phyloP scores from a whole-genome alignment of 2,888 invertebrate genomes.

The Cheilosia impressa region DNA sequence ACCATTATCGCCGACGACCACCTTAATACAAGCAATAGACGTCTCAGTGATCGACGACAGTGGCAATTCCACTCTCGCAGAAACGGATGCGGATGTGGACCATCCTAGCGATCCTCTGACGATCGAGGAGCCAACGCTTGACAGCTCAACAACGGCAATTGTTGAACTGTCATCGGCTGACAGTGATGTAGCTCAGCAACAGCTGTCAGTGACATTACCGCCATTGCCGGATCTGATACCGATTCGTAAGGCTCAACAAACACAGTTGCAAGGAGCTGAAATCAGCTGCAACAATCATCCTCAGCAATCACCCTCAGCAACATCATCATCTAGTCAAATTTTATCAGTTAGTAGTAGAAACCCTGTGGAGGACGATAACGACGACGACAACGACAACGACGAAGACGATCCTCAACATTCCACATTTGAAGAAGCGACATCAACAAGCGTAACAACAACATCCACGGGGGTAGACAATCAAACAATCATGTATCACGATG shows the following conservation, averaged over 20 bases:
- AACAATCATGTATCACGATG: conserved; percentile 67
- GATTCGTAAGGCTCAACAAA: conserved; percentile 66
- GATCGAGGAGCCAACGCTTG: conserved; percentile 29
- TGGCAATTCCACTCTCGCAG: conserved; percentile 21
- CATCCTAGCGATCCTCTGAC: conserved; percentile 67
- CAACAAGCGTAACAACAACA: conserved; percentile 53
- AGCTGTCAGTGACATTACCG: conserved; percentile 58
- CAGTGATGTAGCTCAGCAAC: conserved; percentile 54
- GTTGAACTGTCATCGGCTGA: conserved; percentile 46
- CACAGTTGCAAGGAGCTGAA: conserved; percentile 47
- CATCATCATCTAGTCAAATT: conserved; percentile 72
- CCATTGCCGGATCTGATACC: conserved; percentile 71
- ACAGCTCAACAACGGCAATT: conserved; percentile 40
- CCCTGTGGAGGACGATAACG: conserved; percentile 46
- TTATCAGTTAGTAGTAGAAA: conserved; percentile 69
- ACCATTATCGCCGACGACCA: conserved; percentile 16
- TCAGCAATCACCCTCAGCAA: conserved; percentile 49
- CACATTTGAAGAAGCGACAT: conserved; percentile 69
- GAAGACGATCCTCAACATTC: conserved; percentile 64
- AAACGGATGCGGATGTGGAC: conserved; percentile 20
- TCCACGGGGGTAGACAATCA: conserved; percentile 71
- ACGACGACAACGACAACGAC: conserved; percentile 10
- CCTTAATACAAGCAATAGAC: conserved; percentile 50
- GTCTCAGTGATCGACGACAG: conserved; percentile 37
- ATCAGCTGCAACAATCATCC: conserved; percentile 27